Evolutionary conservation across 37 sponge, comb jelly and placozoan species (phyloP).

Genomic region (Dysidea cf. avara): DNA sequence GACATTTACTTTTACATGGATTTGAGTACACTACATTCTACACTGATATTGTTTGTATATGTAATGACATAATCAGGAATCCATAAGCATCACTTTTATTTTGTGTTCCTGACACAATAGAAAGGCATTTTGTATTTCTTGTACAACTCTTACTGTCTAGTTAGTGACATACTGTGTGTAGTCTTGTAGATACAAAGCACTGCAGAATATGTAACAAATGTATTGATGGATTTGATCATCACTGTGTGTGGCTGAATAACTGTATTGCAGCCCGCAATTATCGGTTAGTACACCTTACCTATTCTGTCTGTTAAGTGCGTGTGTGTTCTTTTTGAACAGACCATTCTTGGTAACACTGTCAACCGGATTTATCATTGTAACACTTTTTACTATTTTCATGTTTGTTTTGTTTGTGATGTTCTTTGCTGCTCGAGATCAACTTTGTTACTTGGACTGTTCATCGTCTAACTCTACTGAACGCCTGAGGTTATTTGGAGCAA

Average conservation of each 20-base stretch:
- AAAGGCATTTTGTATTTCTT: background rate
- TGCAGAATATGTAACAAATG: constrained; percentile 91
- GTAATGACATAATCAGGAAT: too few relatives aligned
- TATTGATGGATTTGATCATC: constrained; percentile 84
- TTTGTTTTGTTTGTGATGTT: constrained; percentile 48
- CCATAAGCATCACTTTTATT: background rate
- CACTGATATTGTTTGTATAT: too few relatives aligned
- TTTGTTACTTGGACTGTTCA: constrained; percentile 34
- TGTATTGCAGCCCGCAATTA: constrained; percentile 85
- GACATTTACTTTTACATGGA: too few relatives aligned
- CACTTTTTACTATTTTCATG: constrained; percentile 19
- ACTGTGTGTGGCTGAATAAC: constrained; percentile 93
- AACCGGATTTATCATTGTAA: constrained; percentile 31
- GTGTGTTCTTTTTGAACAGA: constrained; percentile 15
- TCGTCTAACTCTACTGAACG: constrained; percentile 31
- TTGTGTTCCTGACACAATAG: background rate
- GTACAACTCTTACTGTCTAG: background rate
- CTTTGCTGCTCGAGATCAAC: constrained; percentile 35
- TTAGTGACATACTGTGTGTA: constrained; percentile 12
- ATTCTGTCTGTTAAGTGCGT: background rate
- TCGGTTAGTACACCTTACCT: constrained; percentile 30
- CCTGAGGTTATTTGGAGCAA: constrained; percentile 44
- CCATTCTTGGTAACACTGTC: constrained; percentile 61
- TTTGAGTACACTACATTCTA: too few relatives aligned
- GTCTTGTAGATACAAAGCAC: constrained; percentile 74